phyloP scores from a whole-genome alignment of 2,113 vertebrate genomes.

The Gorsachius goisagi region DNA sequence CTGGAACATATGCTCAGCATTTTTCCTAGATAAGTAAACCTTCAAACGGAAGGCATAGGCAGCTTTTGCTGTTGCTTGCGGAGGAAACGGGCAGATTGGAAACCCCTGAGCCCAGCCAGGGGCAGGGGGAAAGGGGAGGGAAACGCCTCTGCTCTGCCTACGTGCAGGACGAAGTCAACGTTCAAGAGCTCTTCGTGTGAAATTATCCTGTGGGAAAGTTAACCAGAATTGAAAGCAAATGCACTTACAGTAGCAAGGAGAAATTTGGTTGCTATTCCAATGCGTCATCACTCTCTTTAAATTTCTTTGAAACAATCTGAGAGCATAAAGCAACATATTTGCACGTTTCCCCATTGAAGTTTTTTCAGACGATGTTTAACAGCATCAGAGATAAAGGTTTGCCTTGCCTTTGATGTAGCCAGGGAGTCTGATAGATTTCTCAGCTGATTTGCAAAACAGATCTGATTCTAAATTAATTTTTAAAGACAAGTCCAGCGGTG shows the following conservation, averaged over 20 bases:
- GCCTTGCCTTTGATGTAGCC: slow-evolving; percentile 42
- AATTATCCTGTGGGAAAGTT: background rate
- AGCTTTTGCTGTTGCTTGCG: background rate
- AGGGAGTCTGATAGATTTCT: background rate
- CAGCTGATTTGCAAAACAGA: background rate
- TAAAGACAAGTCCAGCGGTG: background rate
- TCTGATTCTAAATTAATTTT: background rate
- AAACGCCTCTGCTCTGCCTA: background rate
- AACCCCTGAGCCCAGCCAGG: background rate
- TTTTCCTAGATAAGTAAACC: background rate
- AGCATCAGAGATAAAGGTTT: background rate
- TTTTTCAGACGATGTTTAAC: background rate
- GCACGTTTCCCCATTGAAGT: background rate
- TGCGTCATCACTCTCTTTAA: background rate
- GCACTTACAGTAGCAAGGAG: background rate
- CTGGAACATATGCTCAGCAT: background rate
- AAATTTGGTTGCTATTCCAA: background rate
- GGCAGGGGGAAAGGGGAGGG: accelerated
- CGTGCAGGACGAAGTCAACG: accelerated
- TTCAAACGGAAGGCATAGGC: background rate
- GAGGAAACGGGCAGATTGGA: background rate
- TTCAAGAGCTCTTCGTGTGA: accelerated
- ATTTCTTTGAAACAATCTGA: background rate
- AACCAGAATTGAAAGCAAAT: background rate
- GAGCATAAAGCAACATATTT: background rate